Conservation (phyloP, 2,113 vertebrate genomes). For the Neotoma lepida region DNA sequence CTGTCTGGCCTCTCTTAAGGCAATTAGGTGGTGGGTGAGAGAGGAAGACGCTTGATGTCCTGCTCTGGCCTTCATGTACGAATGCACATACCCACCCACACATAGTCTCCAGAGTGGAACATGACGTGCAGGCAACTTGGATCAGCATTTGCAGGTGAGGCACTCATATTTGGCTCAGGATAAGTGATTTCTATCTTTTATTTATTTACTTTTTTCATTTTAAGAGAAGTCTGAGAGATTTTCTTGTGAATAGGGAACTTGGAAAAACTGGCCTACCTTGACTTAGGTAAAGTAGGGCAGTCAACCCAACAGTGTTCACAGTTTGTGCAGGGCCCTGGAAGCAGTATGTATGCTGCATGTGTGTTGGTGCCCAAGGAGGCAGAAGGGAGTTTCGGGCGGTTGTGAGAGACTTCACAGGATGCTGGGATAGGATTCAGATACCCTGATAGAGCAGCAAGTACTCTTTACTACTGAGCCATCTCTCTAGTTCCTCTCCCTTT, state of each 20-base stretch:
- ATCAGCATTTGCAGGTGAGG: background rate
- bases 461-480: background rate
- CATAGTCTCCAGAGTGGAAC: background rate
- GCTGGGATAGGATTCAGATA: background rate
- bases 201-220: background rate
- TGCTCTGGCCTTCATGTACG: background rate
- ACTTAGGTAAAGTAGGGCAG: no score
- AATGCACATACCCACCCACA: background rate
- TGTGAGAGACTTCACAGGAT: background rate
- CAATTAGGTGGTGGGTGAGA: background rate
- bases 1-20: background rate
- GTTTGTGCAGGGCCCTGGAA: no score
- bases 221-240: no score
- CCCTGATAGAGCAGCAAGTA: background rate
- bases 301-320: no score
- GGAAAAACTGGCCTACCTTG: no score
- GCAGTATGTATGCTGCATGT: background rate
- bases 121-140: background rate
- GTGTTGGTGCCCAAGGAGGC: background rate
- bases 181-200: background rate
- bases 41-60: background rate
- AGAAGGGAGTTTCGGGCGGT: background rate
- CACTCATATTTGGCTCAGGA: background rate
- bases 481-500: background rate
- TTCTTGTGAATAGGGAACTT: no score